Evolutionary conservation across 2,113 vertebrate species (phyloP).

Genomic region (Brachypodius melanocephalos): DNA sequence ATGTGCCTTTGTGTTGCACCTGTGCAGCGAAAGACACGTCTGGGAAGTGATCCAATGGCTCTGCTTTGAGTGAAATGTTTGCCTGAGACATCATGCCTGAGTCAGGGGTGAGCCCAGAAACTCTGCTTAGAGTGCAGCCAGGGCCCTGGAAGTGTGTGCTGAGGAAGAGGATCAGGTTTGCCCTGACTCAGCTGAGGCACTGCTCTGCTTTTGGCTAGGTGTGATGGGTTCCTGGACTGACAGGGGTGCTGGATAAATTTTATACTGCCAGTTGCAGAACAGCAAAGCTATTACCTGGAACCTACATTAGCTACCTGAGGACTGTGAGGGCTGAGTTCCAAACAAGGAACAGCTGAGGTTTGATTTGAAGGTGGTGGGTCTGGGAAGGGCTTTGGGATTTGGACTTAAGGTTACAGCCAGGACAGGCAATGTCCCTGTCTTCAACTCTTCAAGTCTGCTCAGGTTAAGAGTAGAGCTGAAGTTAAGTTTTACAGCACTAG

Average conservation of each 20-base stretch:
- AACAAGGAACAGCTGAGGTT: background rate
- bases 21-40: background rate
- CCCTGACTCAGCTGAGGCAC: background rate
- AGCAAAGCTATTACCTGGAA: background rate
- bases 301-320: background rate
- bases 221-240: background rate
- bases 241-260: background rate
- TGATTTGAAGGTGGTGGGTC: background rate
- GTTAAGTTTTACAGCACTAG: background rate
- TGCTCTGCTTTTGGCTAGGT: background rate
- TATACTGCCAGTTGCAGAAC: background rate
- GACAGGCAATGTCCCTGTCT: background rate
- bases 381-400: background rate
- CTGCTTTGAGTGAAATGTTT: accelerated
- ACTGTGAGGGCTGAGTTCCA: background rate
- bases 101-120: background rate
- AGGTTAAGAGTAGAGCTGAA: background rate
- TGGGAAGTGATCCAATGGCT: background rate
- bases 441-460: too few relatives aligned
- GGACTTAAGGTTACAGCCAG: background rate
- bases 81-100: accelerated
- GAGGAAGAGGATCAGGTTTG: background rate
- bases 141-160: background rate
- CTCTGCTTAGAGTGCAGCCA: background rate
- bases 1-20: background rate